Evolutionary conservation across 2,113 vertebrate genomes (phyloP).

Genomic region (Tinamus guttatus): DNA sequence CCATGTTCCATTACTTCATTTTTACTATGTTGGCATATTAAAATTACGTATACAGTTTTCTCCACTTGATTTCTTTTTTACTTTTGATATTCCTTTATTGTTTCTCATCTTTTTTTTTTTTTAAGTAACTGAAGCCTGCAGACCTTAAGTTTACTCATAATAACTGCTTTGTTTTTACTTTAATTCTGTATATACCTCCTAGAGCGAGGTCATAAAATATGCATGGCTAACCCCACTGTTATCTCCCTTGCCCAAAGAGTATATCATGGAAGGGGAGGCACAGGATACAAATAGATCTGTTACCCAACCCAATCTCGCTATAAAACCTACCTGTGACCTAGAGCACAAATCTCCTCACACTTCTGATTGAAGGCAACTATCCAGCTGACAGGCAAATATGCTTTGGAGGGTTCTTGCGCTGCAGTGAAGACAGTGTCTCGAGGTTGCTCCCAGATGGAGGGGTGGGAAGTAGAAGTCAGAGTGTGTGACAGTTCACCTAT

Average conservation of each 20-base stretch:
- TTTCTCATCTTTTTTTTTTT: neutral
- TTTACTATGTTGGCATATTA: neutral
- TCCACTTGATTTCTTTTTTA: neutral
- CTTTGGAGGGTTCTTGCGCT: slow-evolving; percentile 42
- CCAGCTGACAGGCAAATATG: slow-evolving; percentile 66
- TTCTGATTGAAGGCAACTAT: slow-evolving; percentile 66
- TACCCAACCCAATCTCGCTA: neutral
- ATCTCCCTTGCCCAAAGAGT: neutral
- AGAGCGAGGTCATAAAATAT: neutral
- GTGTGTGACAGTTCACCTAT: slow-evolving; percentile 65
- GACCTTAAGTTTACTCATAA: neutral
- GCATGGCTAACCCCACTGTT: neutral
- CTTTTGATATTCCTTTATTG: neutral
- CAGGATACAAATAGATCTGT: neutral
- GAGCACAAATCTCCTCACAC: slow-evolving; percentile 27
- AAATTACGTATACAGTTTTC: neutral
- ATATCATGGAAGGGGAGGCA: neutral
- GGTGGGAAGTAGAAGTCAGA: slow-evolving; percentile 64
- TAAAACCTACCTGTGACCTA: slow-evolving; percentile 29
- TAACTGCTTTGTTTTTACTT: neutral
- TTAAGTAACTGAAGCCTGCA: neutral
- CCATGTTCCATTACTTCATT: neutral
- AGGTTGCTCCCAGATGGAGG: slow-evolving; percentile 66
- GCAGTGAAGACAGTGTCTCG: slow-evolving; percentile 40
- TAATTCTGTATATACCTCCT: neutral